These are phyloP conservation scores for Pseudoips prasinana DNA, from an alignment of 2,888 invertebrate genomes.

Conservation along the genomic window DNA sequence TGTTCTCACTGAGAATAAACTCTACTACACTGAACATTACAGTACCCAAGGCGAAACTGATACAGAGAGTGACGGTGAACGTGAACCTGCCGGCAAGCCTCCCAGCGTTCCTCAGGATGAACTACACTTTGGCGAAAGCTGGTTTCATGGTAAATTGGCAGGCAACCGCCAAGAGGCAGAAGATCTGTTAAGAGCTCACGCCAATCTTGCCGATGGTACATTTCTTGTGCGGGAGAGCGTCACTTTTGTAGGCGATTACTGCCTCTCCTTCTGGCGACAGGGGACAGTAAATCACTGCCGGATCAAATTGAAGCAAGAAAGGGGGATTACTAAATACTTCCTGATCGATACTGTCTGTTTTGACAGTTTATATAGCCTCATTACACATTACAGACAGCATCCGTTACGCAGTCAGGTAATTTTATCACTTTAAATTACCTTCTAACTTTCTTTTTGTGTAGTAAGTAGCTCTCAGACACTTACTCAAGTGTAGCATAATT, in stretches of 20 bases:
- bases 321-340: constrained; percentile 94
- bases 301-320: constrained; percentile 93
- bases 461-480: neutral
- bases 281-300: constrained; percentile 95
- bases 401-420: constrained; percentile 91
- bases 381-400: constrained; percentile 93
- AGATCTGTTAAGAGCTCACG: constrained; percentile 87
- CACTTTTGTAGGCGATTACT: constrained; percentile 97
- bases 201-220: constrained; percentile 94
- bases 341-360: constrained; percentile 93
- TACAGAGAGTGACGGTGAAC: constrained; percentile 83
- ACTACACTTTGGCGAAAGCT: constrained; percentile 94
- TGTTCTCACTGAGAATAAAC: constrained; percentile 92
- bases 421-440: neutral
- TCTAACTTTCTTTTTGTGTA: neutral
- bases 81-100: constrained; percentile 78
- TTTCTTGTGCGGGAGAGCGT: constrained; percentile 96
- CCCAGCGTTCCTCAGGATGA: constrained; percentile 91
- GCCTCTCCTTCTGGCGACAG: constrained; percentile 96
- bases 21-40: constrained; percentile 92
- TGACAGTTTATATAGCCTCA: constrained; percentile 95
- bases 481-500: no score
- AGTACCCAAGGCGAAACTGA: constrained; percentile 75
- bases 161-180: constrained; percentile 92
- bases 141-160: constrained; percentile 95